Base-by-base conservation (phyloP, 2,888 invertebrate species). In the Operophtera brumata region DNA sequence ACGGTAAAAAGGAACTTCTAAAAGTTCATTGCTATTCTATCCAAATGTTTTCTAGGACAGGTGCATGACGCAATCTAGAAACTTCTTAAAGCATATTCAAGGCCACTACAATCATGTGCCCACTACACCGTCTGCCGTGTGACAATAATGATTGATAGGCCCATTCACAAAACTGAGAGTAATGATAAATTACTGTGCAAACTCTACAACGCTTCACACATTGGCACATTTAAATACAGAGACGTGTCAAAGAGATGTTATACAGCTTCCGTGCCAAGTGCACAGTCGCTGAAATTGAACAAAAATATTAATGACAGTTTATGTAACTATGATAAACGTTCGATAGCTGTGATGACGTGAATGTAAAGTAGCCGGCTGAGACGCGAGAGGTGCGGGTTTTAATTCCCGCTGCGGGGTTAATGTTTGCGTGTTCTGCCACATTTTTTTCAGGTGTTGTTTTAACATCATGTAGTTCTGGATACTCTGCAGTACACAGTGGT, bases 161-260 rank as follows among this genome's bases (percentile, higher is more conserved):
- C 37, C 57, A 57, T 57, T 57, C 57, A 57, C 45, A 34, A 52
- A 47, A 53, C 45, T 37, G 30, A 13, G 43, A 42, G 30, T 48
- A 11, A 30, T 42, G 47, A 53, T 53, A 53, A 47, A 45, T 51
- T 12, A 41, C 35, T 32, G 11, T 34, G 13, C 40, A 46, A 52
- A 48, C 51, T 47, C 9, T 36, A 13, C 11, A 13, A 26, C 32
- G 49, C 30, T n/a, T 26, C 11, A 41, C 45, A 32, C 36, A 37
- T 36, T 41, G 46, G 51, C 46, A 42, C 32, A 25, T n/a, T 32
- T 34, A n/a, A n/a, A n/a, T n/a, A 25, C 11, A 34, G n/a, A 13
- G 12, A 11, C 32, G 32, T 40, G 11, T n/a, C 5, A n/a, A 4
- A n/a, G 11, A 34, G 10, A n/a, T 34, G 6, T 8, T 30, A 20